Evolutionary conservation across 2,113 vertebrate genomes (phyloP), one percentile per base, ranked within the genome.

Genomic region (Actenoides lindsayi): DNA sequence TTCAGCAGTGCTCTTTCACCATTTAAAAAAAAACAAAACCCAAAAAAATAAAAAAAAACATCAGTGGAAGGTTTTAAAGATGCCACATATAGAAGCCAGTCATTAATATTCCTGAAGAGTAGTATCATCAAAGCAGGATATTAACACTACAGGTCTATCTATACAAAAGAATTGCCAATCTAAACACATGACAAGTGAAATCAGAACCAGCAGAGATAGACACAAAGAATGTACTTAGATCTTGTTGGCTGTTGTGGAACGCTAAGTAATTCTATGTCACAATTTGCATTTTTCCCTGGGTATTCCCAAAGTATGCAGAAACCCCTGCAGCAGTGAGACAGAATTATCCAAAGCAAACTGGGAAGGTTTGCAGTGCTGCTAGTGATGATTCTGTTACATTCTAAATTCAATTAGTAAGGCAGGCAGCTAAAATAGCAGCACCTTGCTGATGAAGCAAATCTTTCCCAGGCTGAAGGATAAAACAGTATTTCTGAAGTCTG

Each of bases 91-190:
- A 90, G 69, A 94, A 95, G 73, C 9, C 48, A 42, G 73, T 94
- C 78, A 86, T 96, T 96, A 96, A 93, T 73, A 95, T 97, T 93
- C 78, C 86, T 70, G 63, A 78, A n/a, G 80, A 95, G 83, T 60
- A 78, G 48, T 15, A 70, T 88, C 93, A 97, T 93, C 95, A 97
- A 90, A 96, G 81, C 82, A 93, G 89, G 84, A 96, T 91, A 97
- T 97, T 97, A 97, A 94, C 94, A 87, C 63, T 91, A 87, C 93
- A 94, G 73, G 93, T 93, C 92, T 91, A 84, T 79, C 95, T 90
- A n/a, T 54, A 95, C 88, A 90, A 93, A 96, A 93, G 69, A 96
- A 96, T 93, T 95, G 80, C 64, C 86, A 92, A 82, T 87, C 86
- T 94, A 90, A 96, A 76, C 87, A 94, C 83, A 76, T 28, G 82